Evolutionary conservation across 2,888 invertebrate genomes (phyloP).

Genomic region (Macrostomum cliftonense): DNA sequence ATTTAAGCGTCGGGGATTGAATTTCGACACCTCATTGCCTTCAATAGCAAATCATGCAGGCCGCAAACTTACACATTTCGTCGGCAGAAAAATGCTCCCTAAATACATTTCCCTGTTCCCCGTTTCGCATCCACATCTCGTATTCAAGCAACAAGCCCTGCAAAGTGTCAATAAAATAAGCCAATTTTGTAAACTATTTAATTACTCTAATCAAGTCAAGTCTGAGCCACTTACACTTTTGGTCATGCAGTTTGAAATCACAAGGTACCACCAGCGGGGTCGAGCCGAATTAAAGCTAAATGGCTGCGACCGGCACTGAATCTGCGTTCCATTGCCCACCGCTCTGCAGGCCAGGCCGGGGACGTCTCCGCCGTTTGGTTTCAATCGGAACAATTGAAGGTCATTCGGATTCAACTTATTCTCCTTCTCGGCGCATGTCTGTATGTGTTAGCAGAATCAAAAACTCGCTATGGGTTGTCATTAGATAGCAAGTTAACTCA

Average conservation of each 20-base stretch:
- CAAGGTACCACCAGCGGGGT: constrained; percentile 84
- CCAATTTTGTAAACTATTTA: too few relatives aligned
- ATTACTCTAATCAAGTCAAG: too few relatives aligned
- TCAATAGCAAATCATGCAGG: too few relatives aligned
- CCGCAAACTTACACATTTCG: constrained; percentile 59
- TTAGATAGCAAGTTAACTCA: too few relatives aligned
- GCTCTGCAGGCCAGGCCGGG: constrained; percentile 17
- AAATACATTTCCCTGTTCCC: constrained; percentile 57
- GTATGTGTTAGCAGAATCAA: too few relatives aligned
- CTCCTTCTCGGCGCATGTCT: constrained; percentile 59
- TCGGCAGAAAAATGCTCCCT: constrained; percentile 72
- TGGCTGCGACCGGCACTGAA: constrained; percentile 21
- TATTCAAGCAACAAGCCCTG: constrained; percentile 57
- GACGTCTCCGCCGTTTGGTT: constrained; percentile 24
- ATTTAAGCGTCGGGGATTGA: too few relatives aligned
- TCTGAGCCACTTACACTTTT: constrained; percentile 21
- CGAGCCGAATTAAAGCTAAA: constrained; percentile 55
- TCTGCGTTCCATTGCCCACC: constrained; percentile 12
- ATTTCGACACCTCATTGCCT: too few relatives aligned
- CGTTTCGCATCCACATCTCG: constrained; percentile 64
- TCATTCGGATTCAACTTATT: constrained; percentile 50
- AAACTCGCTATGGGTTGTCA: too few relatives aligned
- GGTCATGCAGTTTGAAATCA: constrained; percentile 52
- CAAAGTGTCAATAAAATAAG: too few relatives aligned
- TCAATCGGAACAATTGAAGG: constrained; percentile 60